Base-by-base conservation (phyloP, 1,140 invertebrate species). In the Pteromalus puparum region DNA sequence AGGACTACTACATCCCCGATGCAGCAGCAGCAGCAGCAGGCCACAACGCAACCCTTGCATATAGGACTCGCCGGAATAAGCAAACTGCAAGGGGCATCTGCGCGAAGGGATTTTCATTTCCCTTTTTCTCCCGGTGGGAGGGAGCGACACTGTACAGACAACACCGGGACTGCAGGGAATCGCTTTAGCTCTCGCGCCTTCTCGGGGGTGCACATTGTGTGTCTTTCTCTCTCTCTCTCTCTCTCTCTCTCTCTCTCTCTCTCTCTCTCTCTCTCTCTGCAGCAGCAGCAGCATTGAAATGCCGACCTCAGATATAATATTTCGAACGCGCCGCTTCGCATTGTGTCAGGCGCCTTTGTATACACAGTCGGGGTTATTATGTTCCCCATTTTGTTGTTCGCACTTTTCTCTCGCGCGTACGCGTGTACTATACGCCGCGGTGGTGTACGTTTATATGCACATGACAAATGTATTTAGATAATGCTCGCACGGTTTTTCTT, bases 71-170 rank as follows among this genome's bases (percentile, higher is more conserved):
- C 1, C 18, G 21, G 24, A 53, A 30, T 18, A 61, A 38, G 78
- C 21, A 38, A 68, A 26, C 26, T 46, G 10, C 18, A 6, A 42
- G 30, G 85, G 86, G 89, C 89, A 90, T 91, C 90, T 90, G 89
- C 87, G 84, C 78, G 87, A 85, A 85, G 82, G 88, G 89, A 92
- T 91, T 91, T 92, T 48, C 61, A 92, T 91, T 91, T 92, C 68
- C 61, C 76, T 90, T 88, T 75, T 82, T 77, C 81, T 53, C 70
- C 78, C 82, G 15, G 34, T 61, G 67, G 79, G 78, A 61, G 79
- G 82, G 84, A 82, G 82, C 21, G 78, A 86, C 85, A 61, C 53
- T 61, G 21, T 21, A 65, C 88, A 86, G 85, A 83, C 87, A 87
- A 65, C 48, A 46, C 13, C 18, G 61, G 73, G 80, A 72, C 67